Percentiles rank a stretch among this genome's conserved stretches.
Conservation (phyloP, 2,888 invertebrate species). For the Drosophila prostipennis region DNA sequence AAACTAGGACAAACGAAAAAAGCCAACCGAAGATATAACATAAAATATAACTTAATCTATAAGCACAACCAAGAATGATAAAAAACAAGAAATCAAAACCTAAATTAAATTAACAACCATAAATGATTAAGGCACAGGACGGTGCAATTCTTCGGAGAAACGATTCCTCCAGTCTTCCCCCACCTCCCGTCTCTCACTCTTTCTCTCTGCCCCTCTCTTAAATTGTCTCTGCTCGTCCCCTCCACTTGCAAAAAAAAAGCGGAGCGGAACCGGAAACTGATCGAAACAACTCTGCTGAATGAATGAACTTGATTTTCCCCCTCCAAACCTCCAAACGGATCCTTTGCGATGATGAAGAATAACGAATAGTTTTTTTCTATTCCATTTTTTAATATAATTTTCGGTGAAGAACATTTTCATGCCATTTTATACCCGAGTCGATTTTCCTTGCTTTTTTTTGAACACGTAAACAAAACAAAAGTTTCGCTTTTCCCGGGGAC, state of each 20-base stretch:
- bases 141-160: slow-evolving; percentile 20
- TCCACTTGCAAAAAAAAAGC: neutral
- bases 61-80: slow-evolving; percentile 32
- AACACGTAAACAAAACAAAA: neutral
- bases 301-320: slow-evolving; percentile 49
- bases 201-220: slow-evolving; percentile 1
- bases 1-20: slow-evolving; percentile 16
- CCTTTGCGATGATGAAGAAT: slow-evolving; percentile 15
- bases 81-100: slow-evolving; percentile 3
- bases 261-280: slow-evolving; percentile 64
- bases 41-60: slow-evolving; percentile 41
- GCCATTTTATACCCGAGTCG: neutral
- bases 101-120: slow-evolving; percentile 41
- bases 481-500: slow-evolving; percentile 16
- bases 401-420: slow-evolving; percentile 15
- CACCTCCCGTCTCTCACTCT: slow-evolving; percentile 5
- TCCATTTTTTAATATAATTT: slow-evolving; percentile 5
- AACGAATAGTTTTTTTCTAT: slow-evolving; percentile 17
- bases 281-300: slow-evolving; percentile 82
- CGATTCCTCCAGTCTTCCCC: slow-evolving; percentile 18
- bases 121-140: slow-evolving; percentile 26
- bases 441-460: slow-evolving; percentile 7
- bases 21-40: slow-evolving; percentile 24
- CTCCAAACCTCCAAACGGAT: neutral
- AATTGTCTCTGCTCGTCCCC: slow-evolving; percentile 4